phyloP scores from a whole-genome alignment of 1,140 invertebrate species.

The Cotesia chilonis region DNA sequence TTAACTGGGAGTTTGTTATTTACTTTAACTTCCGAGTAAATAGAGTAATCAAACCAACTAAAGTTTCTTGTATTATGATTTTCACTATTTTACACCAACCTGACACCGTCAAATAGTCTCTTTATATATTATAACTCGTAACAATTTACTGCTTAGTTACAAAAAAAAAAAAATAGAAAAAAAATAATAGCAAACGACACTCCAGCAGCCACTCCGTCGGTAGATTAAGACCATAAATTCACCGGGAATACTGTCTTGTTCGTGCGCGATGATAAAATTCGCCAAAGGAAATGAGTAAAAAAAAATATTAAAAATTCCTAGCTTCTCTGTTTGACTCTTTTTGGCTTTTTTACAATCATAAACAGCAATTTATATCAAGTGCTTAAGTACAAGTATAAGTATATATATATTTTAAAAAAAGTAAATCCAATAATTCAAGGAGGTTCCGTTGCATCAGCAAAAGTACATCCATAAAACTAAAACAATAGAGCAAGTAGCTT shows the following conservation, averaged over 20 bases:
- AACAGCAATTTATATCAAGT: constrained; percentile 14
- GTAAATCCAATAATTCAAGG: constrained; percentile 1
- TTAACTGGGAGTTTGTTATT: too few species aligned
- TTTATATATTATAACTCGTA: constrained; percentile 8
- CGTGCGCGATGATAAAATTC: constrained; percentile 15
- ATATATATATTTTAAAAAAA: neutral
- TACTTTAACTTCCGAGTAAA: too few species aligned
- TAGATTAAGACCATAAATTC: constrained; percentile 42
- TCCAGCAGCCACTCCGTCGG: constrained; percentile 23
- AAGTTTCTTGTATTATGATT: neutral
- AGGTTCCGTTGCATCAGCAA: constrained; percentile 8
- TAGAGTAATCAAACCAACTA: neutral
- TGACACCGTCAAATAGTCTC: constrained; percentile 18
- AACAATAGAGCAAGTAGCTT: constrained; percentile 19
- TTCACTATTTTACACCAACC: neutral
- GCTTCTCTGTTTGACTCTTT: neutral
- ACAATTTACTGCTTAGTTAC: constrained; percentile 19
- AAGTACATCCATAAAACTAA: constrained; percentile 17
- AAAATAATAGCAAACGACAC: constrained; percentile 12
- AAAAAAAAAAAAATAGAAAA: constrained; percentile 12
- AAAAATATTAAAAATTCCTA: constrained; percentile 10
- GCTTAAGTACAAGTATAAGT: too few species aligned
- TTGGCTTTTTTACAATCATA: constrained; percentile 1
- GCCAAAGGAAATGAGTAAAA: constrained; percentile 23
- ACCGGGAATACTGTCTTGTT: constrained; percentile 2